These are phyloP conservation scores for Corella eumyota DNA, from an alignment of 23 tunicate genomes.

Conservation along the genomic window DNA sequence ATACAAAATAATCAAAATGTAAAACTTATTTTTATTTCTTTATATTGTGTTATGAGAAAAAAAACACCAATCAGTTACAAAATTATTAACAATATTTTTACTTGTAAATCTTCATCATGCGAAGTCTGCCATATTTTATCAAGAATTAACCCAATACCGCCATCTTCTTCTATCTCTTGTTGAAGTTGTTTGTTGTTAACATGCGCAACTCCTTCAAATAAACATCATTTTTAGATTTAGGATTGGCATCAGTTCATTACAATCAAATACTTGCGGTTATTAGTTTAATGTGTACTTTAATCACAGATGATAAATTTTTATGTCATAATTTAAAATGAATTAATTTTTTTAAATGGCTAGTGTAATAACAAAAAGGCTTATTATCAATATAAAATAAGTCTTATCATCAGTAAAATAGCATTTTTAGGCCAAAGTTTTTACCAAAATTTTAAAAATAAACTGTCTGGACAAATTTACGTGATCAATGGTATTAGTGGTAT, in stretches of 20 bases:
- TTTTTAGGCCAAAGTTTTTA: neutral
- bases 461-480: too few relatives aligned
- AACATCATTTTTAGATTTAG: neutral
- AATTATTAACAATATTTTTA: conserved; percentile 2
- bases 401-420: neutral
- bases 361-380: too few relatives aligned
- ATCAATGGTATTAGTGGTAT: too few relatives aligned
- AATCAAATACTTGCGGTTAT: too few relatives aligned
- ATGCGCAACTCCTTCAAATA: conserved; percentile 57
- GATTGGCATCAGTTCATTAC: neutral
- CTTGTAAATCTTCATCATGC: conserved; percentile 72
- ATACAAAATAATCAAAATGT: neutral
- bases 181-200: conserved; percentile 53
- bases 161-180: conserved; percentile 41
- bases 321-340: too few relatives aligned
- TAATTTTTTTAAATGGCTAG: too few relatives aligned
- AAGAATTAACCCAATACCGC: conserved; percentile 57
- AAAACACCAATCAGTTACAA: neutral
- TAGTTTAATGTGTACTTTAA: too few relatives aligned
- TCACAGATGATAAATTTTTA: too few relatives aligned
- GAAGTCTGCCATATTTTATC: conserved; percentile 62
- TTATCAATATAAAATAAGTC: too few relatives aligned
- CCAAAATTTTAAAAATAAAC: conserved; percentile 1
- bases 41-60: neutral
- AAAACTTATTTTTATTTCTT: neutral